Evolutionary conservation across 1,140 invertebrate genomes (phyloP).

Genomic region (Uloborus diversus): DNA sequence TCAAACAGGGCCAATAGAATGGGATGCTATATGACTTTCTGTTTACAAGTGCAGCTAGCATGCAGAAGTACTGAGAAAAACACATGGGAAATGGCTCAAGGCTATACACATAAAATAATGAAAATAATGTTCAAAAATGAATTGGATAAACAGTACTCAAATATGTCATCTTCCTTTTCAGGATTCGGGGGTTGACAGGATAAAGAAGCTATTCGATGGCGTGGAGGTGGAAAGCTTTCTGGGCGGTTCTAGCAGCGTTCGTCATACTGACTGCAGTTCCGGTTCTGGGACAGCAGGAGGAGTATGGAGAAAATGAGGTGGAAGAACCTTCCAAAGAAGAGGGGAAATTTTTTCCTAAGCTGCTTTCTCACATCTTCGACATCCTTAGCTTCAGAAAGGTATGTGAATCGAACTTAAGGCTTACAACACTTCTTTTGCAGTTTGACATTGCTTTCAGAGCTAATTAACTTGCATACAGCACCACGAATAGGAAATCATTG

Average conservation of each 20-base stretch:
- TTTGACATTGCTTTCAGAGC: too few species aligned
- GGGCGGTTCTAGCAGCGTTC: neutral
- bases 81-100: neutral
- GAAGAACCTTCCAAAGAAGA: constrained; percentile 29
- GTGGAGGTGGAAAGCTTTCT: too few species aligned
- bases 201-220: neutral
- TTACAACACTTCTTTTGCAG: too few species aligned
- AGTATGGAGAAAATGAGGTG: neutral
- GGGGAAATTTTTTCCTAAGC: constrained; percentile 45
- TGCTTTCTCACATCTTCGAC: constrained; percentile 54
- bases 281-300: neutral
- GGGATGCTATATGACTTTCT: neutral
- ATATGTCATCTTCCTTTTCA: too few species aligned
- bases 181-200: neutral
- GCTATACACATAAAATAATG: neutral
- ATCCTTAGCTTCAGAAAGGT: constrained; percentile 55
- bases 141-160: too few species aligned
- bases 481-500: too few species aligned
- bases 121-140: neutral
- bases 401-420: too few species aligned
- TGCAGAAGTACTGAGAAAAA: neutral
- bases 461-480: too few species aligned
- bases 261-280: neutral
- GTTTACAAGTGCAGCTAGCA: neutral
- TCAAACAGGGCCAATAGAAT: too few species aligned